Percentiles rank a stretch among this genome's conserved stretches.
phyloP scores from a whole-genome alignment of 2,888 invertebrate genomes.

The Mythimna albipuncta region DNA sequence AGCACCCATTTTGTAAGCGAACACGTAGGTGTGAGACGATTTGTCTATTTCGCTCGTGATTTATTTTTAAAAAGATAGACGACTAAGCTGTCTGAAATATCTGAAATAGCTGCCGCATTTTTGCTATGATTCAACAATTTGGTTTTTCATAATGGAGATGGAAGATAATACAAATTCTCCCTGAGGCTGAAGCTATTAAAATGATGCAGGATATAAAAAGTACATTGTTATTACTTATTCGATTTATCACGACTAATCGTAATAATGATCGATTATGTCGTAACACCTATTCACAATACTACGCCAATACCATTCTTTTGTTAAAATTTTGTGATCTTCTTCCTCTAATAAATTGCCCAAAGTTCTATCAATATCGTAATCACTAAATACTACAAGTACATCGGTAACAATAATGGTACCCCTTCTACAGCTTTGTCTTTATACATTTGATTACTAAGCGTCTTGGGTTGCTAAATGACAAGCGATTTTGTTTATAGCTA shows the following conservation, averaged over 20 bases:
- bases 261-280: slow-evolving; percentile 10
- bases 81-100: slow-evolving; percentile 41
- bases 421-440: slow-evolving; percentile 23
- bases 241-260: slow-evolving; percentile 27
- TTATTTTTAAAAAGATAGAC: slow-evolving; percentile 61
- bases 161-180: slow-evolving; percentile 15
- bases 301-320: background rate
- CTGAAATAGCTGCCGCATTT: slow-evolving; percentile 54
- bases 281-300: slow-evolving; percentile 9
- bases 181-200: slow-evolving; percentile 1
- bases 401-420: slow-evolving; percentile 11
- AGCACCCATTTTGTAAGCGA: slow-evolving; percentile 69
- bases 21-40: slow-evolving; percentile 71
- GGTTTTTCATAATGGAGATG: slow-evolving; percentile 21
- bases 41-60: slow-evolving; percentile 70
- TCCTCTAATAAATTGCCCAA: background rate
- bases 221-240: slow-evolving; percentile 1
- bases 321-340: slow-evolving; percentile 8
- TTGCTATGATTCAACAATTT: slow-evolving; percentile 44
- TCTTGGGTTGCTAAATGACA: slow-evolving; percentile 64
- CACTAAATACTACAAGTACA: background rate
- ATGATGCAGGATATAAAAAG: slow-evolving; percentile 13
- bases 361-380: background rate
- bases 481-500: slow-evolving; percentile 63
- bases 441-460: slow-evolving; percentile 30